These are phyloP conservation scores for Neelides folsomi DNA, from an alignment of 2,888 invertebrate species.

Conservation along the genomic window DNA sequence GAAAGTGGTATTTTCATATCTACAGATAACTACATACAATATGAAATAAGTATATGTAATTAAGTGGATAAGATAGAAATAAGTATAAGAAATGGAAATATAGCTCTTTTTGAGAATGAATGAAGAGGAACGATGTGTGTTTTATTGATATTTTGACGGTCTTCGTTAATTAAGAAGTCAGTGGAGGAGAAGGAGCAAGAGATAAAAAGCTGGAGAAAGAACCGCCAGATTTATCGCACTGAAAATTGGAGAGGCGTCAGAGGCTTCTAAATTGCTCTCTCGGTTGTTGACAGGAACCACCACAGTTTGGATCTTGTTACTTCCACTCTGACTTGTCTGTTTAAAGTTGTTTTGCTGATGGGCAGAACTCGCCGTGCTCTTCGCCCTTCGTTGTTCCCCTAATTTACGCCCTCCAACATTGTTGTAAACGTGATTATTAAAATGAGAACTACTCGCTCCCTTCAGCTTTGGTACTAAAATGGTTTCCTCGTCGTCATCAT, in stretches of 20 bases:
- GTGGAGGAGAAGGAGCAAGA: not conserved
- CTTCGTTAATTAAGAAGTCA: not conserved
- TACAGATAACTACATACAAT: no score
- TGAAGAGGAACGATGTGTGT: no score
- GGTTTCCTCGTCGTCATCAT: conserved; percentile 33
- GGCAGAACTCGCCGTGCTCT: not conserved
- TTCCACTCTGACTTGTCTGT: not conserved
- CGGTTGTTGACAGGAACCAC: conserved; percentile 9
- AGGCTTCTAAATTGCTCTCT: not conserved
- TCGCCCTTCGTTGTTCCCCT: not conserved
- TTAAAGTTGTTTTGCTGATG: conserved; percentile 1
- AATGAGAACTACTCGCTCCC: not conserved
- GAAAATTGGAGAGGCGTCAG: not conserved
- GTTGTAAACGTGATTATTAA: not conserved
- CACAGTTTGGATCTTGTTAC: conserved; percentile 6
- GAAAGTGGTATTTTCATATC: no score
- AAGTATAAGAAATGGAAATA: no score
- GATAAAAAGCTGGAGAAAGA: not conserved
- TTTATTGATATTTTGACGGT: no score
- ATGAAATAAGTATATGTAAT: no score
- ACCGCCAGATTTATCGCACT: not conserved
- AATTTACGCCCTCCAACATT: not conserved
- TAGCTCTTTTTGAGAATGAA: no score
- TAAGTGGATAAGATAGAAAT: no score
- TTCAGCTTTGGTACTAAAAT: not conserved